Base-by-base conservation (phyloP, 1,140 invertebrate genomes). In the Trachymyrmex septentrionalis region DNA sequence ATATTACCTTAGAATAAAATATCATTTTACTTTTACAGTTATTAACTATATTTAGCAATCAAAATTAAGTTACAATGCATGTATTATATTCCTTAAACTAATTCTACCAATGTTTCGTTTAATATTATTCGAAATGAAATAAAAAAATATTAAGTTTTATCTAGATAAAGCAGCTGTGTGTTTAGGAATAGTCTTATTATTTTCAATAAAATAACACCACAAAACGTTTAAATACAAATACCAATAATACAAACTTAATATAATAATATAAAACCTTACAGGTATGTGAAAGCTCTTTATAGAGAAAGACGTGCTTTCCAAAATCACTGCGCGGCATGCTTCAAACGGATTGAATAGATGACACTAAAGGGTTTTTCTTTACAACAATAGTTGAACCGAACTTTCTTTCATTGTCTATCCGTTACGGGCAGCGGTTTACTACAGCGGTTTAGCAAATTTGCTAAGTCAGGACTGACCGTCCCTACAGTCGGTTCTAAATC, bases 401-500 rank as follows among this genome's bases (percentile, higher is more conserved):
- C 14, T 77, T 44, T 64, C 19, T 77, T 77, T 48, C 57, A 61
- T 77, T 14, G 21, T 48, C 76, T 44, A 63, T n/a, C n/a, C 19
- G 19, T 57, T 76, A 61, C n/a, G 30, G 9, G n/a, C 16, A 63
- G 75, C 0, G 1, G n/a, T n/a, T n/a, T n/a, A 38, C 27, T 57
- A 16, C 59, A 75, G 24, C 30, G 10, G 4, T 59, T 24, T 77
- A 21, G 38, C 21, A 38, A 64, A 77, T 14, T 30, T 24, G 19
- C 59, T 24, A 59, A 76, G 55, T 59, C 73, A 59, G n/a, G 38
- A 12, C 24, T 38, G 55, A 24, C 55, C 30, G 12, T 50, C 12
- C 48, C 1, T 19, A 14, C 55, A 19, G 19, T 19, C 14, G 5
- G 27, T 34, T 44, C 3, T 61, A 21, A 55, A 34, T 19, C 27